These are phyloP conservation scores for Rhipidura dahli DNA, from an alignment of 2,113 vertebrate species.

Conservation along the genomic window DNA sequence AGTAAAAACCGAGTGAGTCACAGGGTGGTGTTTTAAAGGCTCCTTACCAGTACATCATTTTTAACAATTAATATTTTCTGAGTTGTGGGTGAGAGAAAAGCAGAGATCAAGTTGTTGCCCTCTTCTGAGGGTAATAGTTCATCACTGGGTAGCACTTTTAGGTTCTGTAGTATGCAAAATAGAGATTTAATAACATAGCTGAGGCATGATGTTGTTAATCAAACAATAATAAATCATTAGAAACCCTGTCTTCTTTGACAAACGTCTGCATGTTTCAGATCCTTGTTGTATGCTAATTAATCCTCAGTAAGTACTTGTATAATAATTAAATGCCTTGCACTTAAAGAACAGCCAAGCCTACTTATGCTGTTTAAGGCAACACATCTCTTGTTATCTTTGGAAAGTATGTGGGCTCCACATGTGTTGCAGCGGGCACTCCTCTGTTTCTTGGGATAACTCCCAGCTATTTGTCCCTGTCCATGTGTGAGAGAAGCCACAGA, in stretches of 20 bases:
- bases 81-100: neutral
- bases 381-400: neutral
- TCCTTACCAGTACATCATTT: neutral
- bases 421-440: neutral
- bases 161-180: neutral
- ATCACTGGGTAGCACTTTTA: neutral
- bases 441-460: neutral
- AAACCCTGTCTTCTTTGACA: slow-evolving; percentile 45
- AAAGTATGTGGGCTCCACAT: neutral
- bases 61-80: slow-evolving; percentile 9
- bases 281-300: slow-evolving; percentile 24
- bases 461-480: neutral
- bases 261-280: slow-evolving; percentile 12
- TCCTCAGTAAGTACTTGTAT: slow-evolving; percentile 22
- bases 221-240: slow-evolving; percentile 49
- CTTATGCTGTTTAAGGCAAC: neutral
- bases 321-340: slow-evolving; percentile 37
- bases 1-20: neutral
- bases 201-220: slow-evolving; percentile 15
- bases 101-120: slow-evolving; percentile 23
- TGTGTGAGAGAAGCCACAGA: neutral
- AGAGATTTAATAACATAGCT: slow-evolving; percentile 15
- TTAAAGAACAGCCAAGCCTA: slow-evolving; percentile 5
- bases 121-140: neutral
- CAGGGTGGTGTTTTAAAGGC: neutral